phyloP scores from a whole-genome alignment of 2,888 invertebrate species.

The Malthinus flaveolus region DNA sequence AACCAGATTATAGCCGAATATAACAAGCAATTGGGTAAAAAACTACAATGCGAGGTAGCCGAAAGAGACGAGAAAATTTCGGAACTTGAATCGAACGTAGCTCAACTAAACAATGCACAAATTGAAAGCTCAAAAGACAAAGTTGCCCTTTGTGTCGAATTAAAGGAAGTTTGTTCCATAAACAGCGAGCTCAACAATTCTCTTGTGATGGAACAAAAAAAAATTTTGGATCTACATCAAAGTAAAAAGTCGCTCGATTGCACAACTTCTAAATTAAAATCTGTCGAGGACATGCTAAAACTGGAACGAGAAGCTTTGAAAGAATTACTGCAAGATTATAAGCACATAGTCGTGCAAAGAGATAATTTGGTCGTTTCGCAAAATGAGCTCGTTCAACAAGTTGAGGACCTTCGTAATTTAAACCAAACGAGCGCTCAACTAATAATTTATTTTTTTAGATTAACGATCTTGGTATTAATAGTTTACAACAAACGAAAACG shows the following conservation, averaged over 20 bases:
- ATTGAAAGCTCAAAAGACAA: slow-evolving; percentile 48
- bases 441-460: neutral
- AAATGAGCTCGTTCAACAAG: slow-evolving; percentile 36
- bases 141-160: slow-evolving; percentile 46
- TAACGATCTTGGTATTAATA: neutral
- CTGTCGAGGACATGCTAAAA: slow-evolving; percentile 45
- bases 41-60: slow-evolving; percentile 45
- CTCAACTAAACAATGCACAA: slow-evolving; percentile 46
- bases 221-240: slow-evolving; percentile 41
- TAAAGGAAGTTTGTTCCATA: slow-evolving; percentile 45
- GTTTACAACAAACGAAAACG: neutral
- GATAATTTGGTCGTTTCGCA: slow-evolving; percentile 38
- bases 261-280: slow-evolving; percentile 42
- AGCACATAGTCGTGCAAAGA: slow-evolving; percentile 38
- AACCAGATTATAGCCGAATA: slow-evolving; percentile 48
- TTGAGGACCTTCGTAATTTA: slow-evolving; percentile 11
- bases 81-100: slow-evolving; percentile 44
- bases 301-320: slow-evolving; percentile 42
- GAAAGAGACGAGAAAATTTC: slow-evolving; percentile 45
- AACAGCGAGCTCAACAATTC: slow-evolving; percentile 45
- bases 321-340: slow-evolving; percentile 42
- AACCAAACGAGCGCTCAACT: no score
- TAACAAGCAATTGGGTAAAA: slow-evolving; percentile 49
- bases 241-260: slow-evolving; percentile 42
- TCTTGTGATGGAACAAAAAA: slow-evolving; percentile 44